Conservation (phyloP, 1,140 invertebrate genomes). For the Drosophila nannoptera region DNA sequence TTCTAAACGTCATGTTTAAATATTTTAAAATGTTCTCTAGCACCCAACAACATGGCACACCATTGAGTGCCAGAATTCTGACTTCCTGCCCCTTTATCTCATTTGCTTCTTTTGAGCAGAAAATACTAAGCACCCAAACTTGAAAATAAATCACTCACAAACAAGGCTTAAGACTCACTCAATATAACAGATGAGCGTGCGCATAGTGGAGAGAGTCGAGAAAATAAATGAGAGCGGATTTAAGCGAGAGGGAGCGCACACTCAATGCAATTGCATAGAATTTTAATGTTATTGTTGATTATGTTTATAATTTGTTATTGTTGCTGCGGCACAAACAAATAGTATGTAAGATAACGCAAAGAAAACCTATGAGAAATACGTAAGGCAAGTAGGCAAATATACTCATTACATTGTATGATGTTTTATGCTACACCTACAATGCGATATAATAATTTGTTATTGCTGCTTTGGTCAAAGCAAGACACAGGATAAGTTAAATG, state of each 20-base stretch:
- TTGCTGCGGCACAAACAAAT: conserved; percentile 35
- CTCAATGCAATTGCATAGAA: conserved; percentile 43
- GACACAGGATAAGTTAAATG: not conserved
- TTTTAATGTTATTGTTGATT: conserved; percentile 25
- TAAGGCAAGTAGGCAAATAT: not conserved
- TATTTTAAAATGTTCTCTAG: conserved; percentile 8
- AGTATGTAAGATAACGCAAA: not conserved
- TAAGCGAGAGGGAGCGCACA: conserved; percentile 24
- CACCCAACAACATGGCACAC: not conserved
- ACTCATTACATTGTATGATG: not conserved
- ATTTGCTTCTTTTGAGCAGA: not conserved
- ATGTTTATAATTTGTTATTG: conserved; percentile 30
- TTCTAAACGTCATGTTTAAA: conserved; percentile 1
- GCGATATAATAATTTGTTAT: conserved; percentile 17
- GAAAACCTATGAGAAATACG: not conserved
- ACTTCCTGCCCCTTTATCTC: not conserved
- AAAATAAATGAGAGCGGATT: not conserved
- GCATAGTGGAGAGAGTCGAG: conserved; percentile 14
- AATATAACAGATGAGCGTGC: conserved; percentile 15
- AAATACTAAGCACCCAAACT: conserved; percentile 8
- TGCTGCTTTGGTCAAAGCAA: conserved; percentile 36
- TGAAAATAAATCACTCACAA: conserved; percentile 14
- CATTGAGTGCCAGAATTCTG: too few species aligned
- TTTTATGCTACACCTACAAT: not conserved
- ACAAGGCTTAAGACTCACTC: conserved; percentile 10